Evolutionary conservation across 2,113 vertebrate genomes (phyloP).

Genomic region (Cyanoderma ruficeps): DNA sequence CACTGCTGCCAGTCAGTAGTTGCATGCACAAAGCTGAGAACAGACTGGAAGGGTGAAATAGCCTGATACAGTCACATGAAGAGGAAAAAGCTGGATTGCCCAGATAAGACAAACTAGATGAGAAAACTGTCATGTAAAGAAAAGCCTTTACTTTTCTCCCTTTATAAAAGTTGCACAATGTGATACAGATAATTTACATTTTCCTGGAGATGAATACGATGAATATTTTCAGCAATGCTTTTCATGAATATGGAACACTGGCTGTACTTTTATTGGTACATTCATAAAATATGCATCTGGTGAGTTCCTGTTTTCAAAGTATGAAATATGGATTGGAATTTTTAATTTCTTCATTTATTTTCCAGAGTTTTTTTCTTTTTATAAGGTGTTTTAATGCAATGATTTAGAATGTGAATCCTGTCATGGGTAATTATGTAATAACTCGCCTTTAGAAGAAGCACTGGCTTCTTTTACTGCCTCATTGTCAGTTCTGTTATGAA

Average conservation of each 20-base stretch:
- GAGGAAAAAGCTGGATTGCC: neutral
- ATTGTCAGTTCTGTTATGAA: neutral
- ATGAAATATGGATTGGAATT: constrained; percentile 1
- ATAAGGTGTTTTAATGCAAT: constrained; percentile 2
- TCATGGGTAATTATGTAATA: neutral
- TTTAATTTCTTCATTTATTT: constrained; percentile 34
- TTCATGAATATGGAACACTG: constrained; percentile 69
- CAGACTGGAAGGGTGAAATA: neutral
- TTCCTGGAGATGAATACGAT: constrained; percentile 18
- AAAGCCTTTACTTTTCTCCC: neutral
- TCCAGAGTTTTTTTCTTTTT: neutral
- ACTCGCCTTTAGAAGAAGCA: neutral
- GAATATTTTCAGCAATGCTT: constrained; percentile 45
- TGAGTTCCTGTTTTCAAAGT: constrained; percentile 40
- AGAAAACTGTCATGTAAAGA: neutral
- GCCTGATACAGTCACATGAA: neutral
- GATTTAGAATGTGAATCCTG: constrained; percentile 1
- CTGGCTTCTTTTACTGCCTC: neutral
- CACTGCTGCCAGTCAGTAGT: neutral
- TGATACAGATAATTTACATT: constrained; percentile 19
- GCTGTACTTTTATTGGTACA: constrained; percentile 47
- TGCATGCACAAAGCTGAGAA: neutral
- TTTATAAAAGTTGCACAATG: neutral
- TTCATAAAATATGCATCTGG: constrained; percentile 61
- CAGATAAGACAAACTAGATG: neutral